These are phyloP conservation scores for Rhagoletis pomonella DNA, from an alignment of 1,140 invertebrate species.

Conservation along the genomic window DNA sequence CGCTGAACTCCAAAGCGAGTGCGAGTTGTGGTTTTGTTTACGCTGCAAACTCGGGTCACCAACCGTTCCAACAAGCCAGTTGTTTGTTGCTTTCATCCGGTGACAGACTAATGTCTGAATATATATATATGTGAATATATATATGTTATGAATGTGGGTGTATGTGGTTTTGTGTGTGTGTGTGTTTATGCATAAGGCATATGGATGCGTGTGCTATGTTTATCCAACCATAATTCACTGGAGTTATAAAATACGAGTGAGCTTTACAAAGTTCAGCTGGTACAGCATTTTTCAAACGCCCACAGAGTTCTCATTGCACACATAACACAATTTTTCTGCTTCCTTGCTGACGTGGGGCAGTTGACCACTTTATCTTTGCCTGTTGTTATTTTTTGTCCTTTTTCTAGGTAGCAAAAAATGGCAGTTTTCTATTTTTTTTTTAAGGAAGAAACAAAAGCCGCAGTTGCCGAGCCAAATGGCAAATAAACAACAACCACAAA, in stretches of 20 bases:
- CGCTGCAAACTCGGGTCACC: slow-evolving; percentile 34
- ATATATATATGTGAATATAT: neutral
- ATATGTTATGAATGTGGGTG: neutral
- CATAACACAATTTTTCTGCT: neutral
- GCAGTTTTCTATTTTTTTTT: neutral
- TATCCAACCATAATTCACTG: slow-evolving; percentile 46
- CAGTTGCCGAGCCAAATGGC: neutral
- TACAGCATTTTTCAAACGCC: neutral
- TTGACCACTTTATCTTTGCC: neutral
- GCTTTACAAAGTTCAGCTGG: slow-evolving; percentile 17
- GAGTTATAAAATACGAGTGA: slow-evolving; percentile 13
- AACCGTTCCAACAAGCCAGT: neutral
- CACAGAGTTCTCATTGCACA: too few species aligned
- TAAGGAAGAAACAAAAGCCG: neutral
- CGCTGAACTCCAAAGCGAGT: slow-evolving; percentile 3
- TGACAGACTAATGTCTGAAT: slow-evolving; percentile 1
- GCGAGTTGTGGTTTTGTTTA: slow-evolving; percentile 12
- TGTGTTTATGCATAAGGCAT: too few species aligned
- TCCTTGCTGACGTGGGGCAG: neutral
- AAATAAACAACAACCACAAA: neutral
- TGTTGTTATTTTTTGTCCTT: slow-evolving; percentile 21
- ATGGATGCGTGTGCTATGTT: neutral
- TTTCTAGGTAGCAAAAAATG: neutral
- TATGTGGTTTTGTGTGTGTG: neutral
- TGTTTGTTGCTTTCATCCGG: neutral